Conservation (phyloP, 2,113 vertebrate species). For the Tachysurus vachellii region DNA sequence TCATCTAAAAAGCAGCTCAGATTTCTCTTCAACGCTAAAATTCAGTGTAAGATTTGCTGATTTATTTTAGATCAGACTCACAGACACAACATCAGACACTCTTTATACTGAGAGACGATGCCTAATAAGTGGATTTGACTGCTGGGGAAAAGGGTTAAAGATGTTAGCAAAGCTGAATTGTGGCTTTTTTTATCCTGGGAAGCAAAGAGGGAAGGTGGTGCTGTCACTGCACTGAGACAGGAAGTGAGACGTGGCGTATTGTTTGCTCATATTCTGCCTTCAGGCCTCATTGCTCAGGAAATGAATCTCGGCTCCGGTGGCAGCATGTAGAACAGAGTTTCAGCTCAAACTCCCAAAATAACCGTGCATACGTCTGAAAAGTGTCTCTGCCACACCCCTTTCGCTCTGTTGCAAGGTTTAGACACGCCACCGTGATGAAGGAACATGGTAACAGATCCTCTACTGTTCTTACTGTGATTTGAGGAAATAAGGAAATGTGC, state of each 20-base stretch:
- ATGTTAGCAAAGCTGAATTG: conserved; percentile 4
- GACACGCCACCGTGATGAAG: neutral
- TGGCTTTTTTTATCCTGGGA: neutral
- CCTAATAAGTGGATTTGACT: no score
- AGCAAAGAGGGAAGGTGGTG: neutral
- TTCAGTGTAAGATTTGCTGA: no score
- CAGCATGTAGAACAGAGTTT: conserved; percentile 30
- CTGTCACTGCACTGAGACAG: neutral
- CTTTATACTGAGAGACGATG: no score
- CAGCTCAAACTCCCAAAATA: conserved; percentile 32
- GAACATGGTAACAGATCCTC: neutral
- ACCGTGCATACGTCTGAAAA: neutral
- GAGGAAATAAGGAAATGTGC: neutral
- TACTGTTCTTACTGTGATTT: neutral
- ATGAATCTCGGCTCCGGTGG: conserved; percentile 21
- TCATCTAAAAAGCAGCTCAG: no score
- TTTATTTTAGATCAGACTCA: no score
- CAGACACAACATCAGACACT: no score
- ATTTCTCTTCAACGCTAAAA: no score
- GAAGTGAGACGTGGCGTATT: neutral
- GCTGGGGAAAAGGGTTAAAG: no score
- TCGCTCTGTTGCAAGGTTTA: neutral
- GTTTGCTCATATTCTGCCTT: conserved; percentile 14
- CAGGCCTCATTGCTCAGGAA: conserved; percentile 25
- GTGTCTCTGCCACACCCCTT: neutral